phyloP scores from a whole-genome alignment of 2,888 invertebrate species.

The Drosophila tanythrix region DNA sequence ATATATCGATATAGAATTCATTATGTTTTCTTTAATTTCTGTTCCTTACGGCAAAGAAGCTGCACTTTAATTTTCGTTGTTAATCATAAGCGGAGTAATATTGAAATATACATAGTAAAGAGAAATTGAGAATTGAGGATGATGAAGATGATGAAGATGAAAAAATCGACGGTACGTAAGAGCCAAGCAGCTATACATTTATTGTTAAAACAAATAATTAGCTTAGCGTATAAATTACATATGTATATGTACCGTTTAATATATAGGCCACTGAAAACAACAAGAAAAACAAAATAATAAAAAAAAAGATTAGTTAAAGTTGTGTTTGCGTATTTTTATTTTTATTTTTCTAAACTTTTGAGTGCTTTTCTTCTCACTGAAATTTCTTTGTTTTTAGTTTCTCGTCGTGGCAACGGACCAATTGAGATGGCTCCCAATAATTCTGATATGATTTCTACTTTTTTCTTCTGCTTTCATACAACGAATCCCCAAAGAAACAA shows the following conservation, averaged over 20 bases:
- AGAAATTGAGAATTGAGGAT: constrained; percentile 19
- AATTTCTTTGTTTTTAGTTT: constrained; percentile 22
- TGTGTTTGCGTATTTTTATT: constrained; percentile 51
- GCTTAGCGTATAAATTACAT: constrained; percentile 74
- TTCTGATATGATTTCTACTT: constrained; percentile 20
- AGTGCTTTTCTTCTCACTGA: constrained; percentile 6
- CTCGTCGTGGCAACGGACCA: constrained; percentile 28
- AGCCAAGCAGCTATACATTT: constrained; percentile 74
- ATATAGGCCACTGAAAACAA: constrained; percentile 67
- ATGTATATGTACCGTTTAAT: constrained; percentile 69
- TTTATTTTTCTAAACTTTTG: constrained; percentile 6
- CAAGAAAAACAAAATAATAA: constrained; percentile 55
- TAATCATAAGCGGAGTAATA: constrained; percentile 45
- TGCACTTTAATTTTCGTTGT: constrained; percentile 59
- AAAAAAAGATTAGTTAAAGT: constrained; percentile 66
- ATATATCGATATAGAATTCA: constrained; percentile 54
- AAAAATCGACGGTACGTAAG: constrained; percentile 29
- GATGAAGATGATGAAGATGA: neutral
- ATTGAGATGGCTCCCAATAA: constrained; percentile 8
- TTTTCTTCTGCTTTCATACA: constrained; percentile 52
- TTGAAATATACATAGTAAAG: constrained; percentile 46
- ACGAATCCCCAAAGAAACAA: constrained; percentile 44
- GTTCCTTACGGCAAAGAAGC: constrained; percentile 76
- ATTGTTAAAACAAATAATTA: constrained; percentile 77
- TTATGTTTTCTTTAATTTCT: constrained; percentile 61